A percentile compares a stretch with the other conserved stretches of the same genome.
phyloP scores from a whole-genome alignment of 2,888 invertebrate species.

The Cheilosia vulpina region DNA sequence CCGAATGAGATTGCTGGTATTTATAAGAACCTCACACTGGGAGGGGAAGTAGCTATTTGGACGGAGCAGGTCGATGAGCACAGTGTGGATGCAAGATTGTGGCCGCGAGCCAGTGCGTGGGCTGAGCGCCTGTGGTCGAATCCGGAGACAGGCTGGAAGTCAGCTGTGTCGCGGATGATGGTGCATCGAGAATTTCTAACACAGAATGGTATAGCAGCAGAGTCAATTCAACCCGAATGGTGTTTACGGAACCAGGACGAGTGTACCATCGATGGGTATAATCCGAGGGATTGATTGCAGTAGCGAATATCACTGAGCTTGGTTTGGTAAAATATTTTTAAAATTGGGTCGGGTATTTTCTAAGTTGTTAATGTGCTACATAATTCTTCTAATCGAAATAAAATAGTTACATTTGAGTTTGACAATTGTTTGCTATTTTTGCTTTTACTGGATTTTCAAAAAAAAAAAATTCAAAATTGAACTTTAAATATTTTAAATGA shows the following conservation, averaged over 20 bases:
- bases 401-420: no score
- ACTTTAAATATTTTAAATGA: no score
- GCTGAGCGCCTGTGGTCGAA: slow-evolving; percentile 94
- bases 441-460: no score
- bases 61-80: slow-evolving; percentile 91
- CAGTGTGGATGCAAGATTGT: slow-evolving; percentile 88
- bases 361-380: no score
- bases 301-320: neutral
- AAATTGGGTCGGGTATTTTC: no score
- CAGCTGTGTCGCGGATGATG: slow-evolving; percentile 90
- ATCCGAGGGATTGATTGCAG: neutral
- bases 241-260: slow-evolving; percentile 91
- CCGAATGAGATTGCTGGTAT: slow-evolving; percentile 86
- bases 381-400: no score
- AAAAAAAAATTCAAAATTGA: no score
- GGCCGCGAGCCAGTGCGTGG: slow-evolving; percentile 93
- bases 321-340: no score
- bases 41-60: slow-evolving; percentile 94
- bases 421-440: no score
- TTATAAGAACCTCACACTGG: slow-evolving; percentile 85
- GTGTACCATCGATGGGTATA: slow-evolving; percentile 84
- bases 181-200: slow-evolving; percentile 88
- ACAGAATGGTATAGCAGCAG: slow-evolving; percentile 87
- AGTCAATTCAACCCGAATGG: slow-evolving; percentile 93
- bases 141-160: slow-evolving; percentile 87